Evolutionary conservation across 2,797 vertebrate species (phyloP).

Genomic region (Clarias fuscus): DNA sequence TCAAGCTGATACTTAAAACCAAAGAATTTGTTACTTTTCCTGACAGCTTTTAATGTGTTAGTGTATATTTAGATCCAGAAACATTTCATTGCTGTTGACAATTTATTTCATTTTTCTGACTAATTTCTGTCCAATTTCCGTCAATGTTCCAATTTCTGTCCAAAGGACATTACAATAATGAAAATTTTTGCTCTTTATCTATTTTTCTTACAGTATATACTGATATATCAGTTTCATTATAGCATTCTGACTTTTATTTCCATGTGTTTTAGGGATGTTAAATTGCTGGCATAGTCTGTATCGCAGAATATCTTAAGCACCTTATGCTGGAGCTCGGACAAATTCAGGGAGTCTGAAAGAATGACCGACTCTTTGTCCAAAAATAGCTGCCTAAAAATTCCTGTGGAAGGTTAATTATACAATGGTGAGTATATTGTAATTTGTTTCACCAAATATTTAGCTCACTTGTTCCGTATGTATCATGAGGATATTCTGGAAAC

Average conservation of each 20-base stretch:
- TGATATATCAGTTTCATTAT: neutral
- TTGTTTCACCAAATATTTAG: slow-evolving; percentile 1
- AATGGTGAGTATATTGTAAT: slow-evolving; percentile 23
- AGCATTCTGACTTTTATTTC: neutral
- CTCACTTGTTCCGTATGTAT: neutral
- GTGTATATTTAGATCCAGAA: neutral
- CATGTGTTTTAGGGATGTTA: slow-evolving; percentile 26
- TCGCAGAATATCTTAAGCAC: neutral
- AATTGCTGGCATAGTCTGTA: neutral
- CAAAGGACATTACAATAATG: neutral
- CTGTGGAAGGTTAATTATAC: slow-evolving; percentile 42
- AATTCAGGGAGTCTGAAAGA: slow-evolving; percentile 47
- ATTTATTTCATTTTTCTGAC: neutral
- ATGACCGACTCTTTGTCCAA: slow-evolving; percentile 33
- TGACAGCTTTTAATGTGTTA: neutral
- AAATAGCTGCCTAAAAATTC: slow-evolving; percentile 40
- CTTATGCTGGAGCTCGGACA: slow-evolving; percentile 48
- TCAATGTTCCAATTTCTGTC: too few species aligned
- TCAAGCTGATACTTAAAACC: neutral
- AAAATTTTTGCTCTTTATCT: neutral
- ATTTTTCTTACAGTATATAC: neutral
- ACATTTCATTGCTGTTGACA: neutral
- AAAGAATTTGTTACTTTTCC: neutral
- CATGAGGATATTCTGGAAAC: neutral
- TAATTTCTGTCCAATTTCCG: neutral